Conservation (phyloP, 1,140 invertebrate species). For the Sitobion miscanthi region DNA sequence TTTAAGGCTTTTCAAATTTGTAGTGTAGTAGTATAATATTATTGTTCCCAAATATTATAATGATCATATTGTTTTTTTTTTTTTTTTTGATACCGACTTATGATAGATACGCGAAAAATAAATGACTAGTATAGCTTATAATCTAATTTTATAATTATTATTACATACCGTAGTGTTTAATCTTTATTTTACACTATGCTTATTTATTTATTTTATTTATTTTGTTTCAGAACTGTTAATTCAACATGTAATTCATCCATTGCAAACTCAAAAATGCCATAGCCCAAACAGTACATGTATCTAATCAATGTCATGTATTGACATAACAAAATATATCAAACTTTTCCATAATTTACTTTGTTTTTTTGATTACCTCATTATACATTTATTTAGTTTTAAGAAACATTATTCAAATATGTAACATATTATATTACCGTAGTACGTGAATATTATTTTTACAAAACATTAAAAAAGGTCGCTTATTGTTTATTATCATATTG, state of each 20-base stretch:
- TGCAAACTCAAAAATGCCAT: background rate
- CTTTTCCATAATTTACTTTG: background rate
- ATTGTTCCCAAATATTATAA: background rate
- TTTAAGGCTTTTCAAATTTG: background rate
- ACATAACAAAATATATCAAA: background rate
- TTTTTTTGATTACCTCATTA: background rate
- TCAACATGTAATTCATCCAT: background rate
- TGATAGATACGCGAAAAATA: background rate
- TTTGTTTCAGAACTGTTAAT: constrained; percentile 12
- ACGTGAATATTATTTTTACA: background rate
- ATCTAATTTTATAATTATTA: background rate
- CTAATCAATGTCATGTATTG: background rate
- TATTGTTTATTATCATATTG: background rate
- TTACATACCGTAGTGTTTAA: background rate
- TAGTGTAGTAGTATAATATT: background rate
- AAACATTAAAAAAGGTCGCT: background rate
- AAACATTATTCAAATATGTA: background rate
- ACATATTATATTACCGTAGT: background rate
- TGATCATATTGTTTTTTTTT: background rate
- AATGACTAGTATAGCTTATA: background rate
- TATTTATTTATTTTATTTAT: background rate
- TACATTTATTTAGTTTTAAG: background rate
- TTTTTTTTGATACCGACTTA: background rate
- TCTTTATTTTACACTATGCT: background rate
- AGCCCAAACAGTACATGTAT: background rate